Evolutionary conservation across 2,797 vertebrate genomes (phyloP).

Genomic region (Erpetoichthys calabaricus): DNA sequence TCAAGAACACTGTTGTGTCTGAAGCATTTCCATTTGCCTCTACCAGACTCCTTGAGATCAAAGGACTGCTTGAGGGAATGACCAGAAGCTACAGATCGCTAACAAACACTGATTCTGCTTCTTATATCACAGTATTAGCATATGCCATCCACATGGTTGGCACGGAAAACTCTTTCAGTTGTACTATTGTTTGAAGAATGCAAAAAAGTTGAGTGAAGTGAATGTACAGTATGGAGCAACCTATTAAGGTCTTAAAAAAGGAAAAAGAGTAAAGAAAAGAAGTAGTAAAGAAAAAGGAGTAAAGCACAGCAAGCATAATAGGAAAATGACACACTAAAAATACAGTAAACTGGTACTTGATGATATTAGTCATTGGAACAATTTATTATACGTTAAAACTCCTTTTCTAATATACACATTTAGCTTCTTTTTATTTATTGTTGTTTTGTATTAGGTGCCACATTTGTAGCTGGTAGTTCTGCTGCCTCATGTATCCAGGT

Average conservation of each 20-base stretch:
- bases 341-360: no score
- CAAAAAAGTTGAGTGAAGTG: conserved; percentile 42
- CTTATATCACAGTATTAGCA: conserved; percentile 49
- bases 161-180: conserved; percentile 56
- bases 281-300: conserved; percentile 14
- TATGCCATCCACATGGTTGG: conserved; percentile 78
- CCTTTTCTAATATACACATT: no score
- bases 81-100: conserved; percentile 54
- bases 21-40: conserved; percentile 55
- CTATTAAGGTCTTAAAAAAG: conserved; percentile 33
- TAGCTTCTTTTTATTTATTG: no score
- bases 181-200: conserved; percentile 54
- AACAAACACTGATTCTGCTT: conserved; percentile 38
- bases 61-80: conserved; percentile 51
- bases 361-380: no score
- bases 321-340: no score
- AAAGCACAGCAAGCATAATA: no score
- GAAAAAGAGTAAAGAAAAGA: conserved; percentile 12
- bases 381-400: no score
- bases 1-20: conserved; percentile 38
- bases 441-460: no score
- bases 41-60: conserved; percentile 43
- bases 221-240: conserved; percentile 44
- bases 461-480: no score
- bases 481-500: no score